Evolutionary conservation across 2,797 vertebrate species (phyloP).

Genomic region (Mionectes olivaceus): DNA sequence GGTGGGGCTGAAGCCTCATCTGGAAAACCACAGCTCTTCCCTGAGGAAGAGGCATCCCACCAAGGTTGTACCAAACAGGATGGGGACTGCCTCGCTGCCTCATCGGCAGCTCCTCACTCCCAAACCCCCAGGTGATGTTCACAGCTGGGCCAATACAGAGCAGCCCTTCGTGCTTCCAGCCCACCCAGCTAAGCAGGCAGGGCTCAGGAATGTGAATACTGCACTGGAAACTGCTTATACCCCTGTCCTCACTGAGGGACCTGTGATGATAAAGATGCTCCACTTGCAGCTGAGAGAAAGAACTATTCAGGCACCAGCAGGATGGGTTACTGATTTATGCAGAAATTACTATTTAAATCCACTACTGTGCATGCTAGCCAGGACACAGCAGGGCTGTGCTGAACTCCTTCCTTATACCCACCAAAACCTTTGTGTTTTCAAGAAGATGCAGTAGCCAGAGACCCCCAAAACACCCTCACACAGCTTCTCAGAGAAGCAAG

Average conservation of each 20-base stretch:
- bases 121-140: not conserved
- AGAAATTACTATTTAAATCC: not conserved
- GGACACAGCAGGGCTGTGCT: not conserved
- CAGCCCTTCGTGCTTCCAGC: not conserved
- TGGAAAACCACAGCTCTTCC: not conserved
- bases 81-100: not conserved
- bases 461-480: not conserved
- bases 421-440: not conserved
- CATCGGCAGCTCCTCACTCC: not conserved
- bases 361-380: not conserved
- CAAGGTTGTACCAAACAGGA: not conserved
- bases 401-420: not conserved
- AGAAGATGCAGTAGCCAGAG: not conserved
- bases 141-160: not conserved
- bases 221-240: not conserved
- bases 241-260: accelerated
- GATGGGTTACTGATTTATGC: not conserved
- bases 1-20: not conserved
- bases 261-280: not conserved
- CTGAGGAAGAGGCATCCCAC: not conserved
- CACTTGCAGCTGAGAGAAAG: not conserved
- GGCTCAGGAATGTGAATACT: accelerated
- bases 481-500: not conserved
- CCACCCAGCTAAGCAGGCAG: not conserved
- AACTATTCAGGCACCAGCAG: not conserved